phyloP scores from a whole-genome alignment of 1,140 invertebrate genomes.

The Grapholita molesta region DNA sequence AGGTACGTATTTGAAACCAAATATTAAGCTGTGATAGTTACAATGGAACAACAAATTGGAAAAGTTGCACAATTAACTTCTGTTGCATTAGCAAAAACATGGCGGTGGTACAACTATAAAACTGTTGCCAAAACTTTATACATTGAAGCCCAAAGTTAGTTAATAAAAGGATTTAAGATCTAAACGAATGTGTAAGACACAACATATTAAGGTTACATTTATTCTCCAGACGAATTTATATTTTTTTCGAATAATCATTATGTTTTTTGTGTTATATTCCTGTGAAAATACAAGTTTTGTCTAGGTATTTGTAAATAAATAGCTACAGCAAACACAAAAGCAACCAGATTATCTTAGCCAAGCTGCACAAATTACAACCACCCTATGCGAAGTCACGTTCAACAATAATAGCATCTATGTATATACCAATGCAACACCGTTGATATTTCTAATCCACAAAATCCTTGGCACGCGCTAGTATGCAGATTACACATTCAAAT shows the following conservation, averaged over 20 bases:
- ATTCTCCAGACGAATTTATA: too few relatives aligned
- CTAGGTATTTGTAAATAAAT: too few relatives aligned
- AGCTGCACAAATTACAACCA: background rate
- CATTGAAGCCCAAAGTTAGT: background rate
- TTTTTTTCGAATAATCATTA: too few relatives aligned
- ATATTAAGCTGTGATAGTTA: too few relatives aligned
- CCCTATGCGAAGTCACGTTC: background rate
- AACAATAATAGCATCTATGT: conserved; percentile 17
- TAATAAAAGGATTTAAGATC: background rate
- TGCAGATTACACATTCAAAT: conserved; percentile 47
- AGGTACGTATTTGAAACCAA: too few relatives aligned
- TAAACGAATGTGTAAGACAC: background rate
- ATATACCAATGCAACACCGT: conserved; percentile 30
- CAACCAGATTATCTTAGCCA: background rate
- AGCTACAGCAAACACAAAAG: background rate
- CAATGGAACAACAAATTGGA: background rate
- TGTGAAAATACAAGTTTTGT: too few relatives aligned
- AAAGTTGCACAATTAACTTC: background rate
- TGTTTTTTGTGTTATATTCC: too few relatives aligned
- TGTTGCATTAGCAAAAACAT: background rate
- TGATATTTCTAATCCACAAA: conserved; percentile 47
- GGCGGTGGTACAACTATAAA: background rate
- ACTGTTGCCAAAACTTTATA: background rate
- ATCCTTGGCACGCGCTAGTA: conserved; percentile 40
- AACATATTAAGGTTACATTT: too few relatives aligned